Evolutionary conservation across 2,888 invertebrate genomes (phyloP).

Genomic region (Acanthosepion esculentum): DNA sequence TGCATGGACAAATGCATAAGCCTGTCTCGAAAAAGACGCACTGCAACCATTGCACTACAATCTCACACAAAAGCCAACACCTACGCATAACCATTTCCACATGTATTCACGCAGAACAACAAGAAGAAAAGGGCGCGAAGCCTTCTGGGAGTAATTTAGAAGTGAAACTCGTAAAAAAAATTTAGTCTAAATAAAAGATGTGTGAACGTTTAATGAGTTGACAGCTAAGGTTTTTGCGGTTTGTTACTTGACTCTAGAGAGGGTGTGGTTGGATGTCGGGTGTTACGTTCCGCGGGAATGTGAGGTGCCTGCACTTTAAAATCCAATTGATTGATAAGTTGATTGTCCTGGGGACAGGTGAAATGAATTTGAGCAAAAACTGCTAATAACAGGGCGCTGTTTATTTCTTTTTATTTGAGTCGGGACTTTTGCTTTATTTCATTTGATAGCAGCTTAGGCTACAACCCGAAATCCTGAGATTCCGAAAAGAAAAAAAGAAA

Average conservation of each 20-base stretch:
- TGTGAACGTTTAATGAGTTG: not conserved
- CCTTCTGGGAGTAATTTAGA: not conserved
- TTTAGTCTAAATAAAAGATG: not conserved
- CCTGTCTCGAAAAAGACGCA: too few species aligned
- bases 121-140: not conserved
- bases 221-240: not conserved
- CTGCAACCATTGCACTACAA: too few species aligned
- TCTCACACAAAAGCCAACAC: too few species aligned
- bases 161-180: not conserved
- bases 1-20: too few species aligned
- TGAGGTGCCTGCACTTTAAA: not conserved
- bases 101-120: not conserved
- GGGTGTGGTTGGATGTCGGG: not conserved
- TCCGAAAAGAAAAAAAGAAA: not conserved
- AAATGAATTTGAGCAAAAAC: not conserved
- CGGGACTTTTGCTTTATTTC: not conserved
- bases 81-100: too few species aligned
- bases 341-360: conserved; percentile 6
- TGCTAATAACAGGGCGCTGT: not conserved
- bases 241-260: not conserved
- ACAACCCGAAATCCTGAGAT: not conserved
- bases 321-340: conserved; percentile 6
- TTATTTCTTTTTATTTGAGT: not conserved
- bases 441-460: not conserved
- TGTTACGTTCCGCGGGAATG: not conserved